Evolutionary conservation across 2,888 invertebrate species (phyloP).

Genomic region (Mayetiola destructor): DNA sequence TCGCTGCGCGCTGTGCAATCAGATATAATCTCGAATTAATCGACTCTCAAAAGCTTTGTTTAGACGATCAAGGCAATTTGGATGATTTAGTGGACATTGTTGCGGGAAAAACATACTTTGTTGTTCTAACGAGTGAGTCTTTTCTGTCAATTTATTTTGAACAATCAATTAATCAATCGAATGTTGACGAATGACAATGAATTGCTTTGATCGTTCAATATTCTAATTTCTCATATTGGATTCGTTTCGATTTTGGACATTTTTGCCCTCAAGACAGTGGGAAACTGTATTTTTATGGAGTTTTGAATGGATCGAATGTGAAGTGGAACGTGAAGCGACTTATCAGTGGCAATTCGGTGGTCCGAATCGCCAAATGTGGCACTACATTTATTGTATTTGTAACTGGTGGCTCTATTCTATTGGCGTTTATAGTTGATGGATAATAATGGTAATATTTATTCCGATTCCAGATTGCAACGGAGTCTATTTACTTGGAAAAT

Average conservation of each 20-base stretch:
- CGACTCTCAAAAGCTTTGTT: slow-evolving; percentile 25
- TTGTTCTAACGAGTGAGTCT: not conserved
- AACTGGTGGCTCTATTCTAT: not conserved
- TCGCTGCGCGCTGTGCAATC: slow-evolving; percentile 19
- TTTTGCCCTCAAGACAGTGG: slow-evolving; percentile 7
- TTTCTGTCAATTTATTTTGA: not conserved
- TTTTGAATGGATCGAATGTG: not conserved
- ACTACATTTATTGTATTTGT: slow-evolving; percentile 1
- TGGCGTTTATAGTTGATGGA: not conserved
- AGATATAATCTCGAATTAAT: slow-evolving; percentile 31
- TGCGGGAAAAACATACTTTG: slow-evolving; percentile 5
- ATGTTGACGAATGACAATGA: not conserved
- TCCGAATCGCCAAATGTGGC: slow-evolving; percentile 8
- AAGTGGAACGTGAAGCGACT: not conserved
- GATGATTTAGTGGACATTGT: slow-evolving; percentile 13
- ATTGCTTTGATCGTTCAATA: not conserved
- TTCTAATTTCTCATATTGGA: not conserved
- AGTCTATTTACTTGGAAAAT: slow-evolving; percentile 15
- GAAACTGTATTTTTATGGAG: slow-evolving; percentile 10
- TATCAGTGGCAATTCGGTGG: not conserved
- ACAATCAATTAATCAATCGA: not conserved
- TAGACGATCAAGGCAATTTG: not conserved
- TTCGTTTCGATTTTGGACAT: not conserved
- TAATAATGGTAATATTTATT: not conserved
- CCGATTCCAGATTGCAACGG: slow-evolving; percentile 16